Percentiles rank a stretch among this genome's conserved stretches.
These are phyloP conservation scores for Samia ricini DNA, from an alignment of 1,140 invertebrate species.

Conservation along the genomic window DNA sequence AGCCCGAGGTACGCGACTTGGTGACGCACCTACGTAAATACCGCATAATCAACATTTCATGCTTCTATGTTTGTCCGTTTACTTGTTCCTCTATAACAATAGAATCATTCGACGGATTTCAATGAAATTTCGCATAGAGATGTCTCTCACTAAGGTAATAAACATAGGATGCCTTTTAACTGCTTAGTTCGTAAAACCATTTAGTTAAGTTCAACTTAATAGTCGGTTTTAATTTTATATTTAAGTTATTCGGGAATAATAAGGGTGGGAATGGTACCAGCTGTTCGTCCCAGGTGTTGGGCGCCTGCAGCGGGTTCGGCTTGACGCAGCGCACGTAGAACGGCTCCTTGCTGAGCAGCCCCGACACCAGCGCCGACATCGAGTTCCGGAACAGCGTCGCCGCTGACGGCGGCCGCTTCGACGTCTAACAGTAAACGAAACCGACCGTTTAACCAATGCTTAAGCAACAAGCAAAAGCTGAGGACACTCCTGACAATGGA, in stretches of 20 bases:
- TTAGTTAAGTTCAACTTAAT: too few relatives aligned
- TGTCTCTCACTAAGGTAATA: too few relatives aligned
- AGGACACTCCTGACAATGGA: too few relatives aligned
- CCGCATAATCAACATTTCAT: too few relatives aligned
- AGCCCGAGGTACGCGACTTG: constrained; percentile 95
- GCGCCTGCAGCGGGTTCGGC: constrained; percentile 95
- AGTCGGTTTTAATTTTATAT: too few relatives aligned
- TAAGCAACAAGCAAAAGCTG: too few relatives aligned
- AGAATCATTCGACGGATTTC: neutral
- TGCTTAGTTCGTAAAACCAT: too few relatives aligned
- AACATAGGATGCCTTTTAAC: too few relatives aligned
- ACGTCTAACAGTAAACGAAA: constrained; percentile 83
- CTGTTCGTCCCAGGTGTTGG: constrained; percentile 86
- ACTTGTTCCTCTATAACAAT: neutral
- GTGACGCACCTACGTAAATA: constrained; percentile 87
- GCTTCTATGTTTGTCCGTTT: neutral
- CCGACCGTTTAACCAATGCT: too few relatives aligned
- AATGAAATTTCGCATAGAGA: too few relatives aligned
- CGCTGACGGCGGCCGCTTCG: constrained; percentile 94
- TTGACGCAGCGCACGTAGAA: constrained; percentile 98
- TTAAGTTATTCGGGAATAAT: neutral
- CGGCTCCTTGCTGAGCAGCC: constrained; percentile 93
- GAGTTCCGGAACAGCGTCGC: constrained; percentile 96
- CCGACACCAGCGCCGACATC: constrained; percentile 93
- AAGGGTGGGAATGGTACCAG: constrained; percentile 69